Evolutionary conservation across 2,888 invertebrate genomes (phyloP).

Genomic region (Campoplex nolae): DNA sequence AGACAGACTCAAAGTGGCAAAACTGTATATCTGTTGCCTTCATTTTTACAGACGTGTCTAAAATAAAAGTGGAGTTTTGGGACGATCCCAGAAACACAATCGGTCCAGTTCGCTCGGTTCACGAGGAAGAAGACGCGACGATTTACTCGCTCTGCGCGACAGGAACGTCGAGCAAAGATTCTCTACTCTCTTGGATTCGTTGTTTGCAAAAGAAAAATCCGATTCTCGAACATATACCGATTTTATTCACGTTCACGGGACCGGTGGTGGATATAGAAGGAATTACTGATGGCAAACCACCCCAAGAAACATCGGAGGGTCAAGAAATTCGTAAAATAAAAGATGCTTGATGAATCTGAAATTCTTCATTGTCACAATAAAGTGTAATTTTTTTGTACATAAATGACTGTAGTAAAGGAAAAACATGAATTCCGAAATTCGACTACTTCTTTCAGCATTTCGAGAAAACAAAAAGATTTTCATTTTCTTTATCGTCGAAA

Average conservation of each 20-base stretch:
- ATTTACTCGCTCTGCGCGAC: constrained; percentile 96
- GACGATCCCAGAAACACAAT: constrained; percentile 84
- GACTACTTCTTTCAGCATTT: not conserved
- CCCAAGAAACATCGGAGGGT: constrained; percentile 7
- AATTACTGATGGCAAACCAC: constrained; percentile 40
- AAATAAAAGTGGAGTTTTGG: constrained; percentile 87
- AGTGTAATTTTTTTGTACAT: constrained; percentile 67
- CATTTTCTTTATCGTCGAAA: not conserved
- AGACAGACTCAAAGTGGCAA: not conserved
- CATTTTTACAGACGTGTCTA: constrained; percentile 89
- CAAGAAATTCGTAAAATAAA: constrained; percentile 37
- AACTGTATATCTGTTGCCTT: constrained; percentile 12
- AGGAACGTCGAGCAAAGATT: constrained; percentile 95
- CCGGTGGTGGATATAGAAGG: constrained; percentile 13
- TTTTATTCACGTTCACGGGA: constrained; percentile 91
- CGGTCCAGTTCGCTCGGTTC: constrained; percentile 88
- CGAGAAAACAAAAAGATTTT: not conserved
- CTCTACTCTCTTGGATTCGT: constrained; percentile 96
- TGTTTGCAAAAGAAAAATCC: constrained; percentile 92
- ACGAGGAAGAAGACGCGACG: constrained; percentile 97
- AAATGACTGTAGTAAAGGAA: constrained; percentile 58
- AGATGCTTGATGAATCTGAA: constrained; percentile 24
- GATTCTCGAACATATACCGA: constrained; percentile 89
- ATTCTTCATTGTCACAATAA: not conserved
- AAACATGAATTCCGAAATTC: constrained; percentile 14